phyloP scores from a whole-genome alignment of 2,797 vertebrate species.

The Trematomus bernacchii region DNA sequence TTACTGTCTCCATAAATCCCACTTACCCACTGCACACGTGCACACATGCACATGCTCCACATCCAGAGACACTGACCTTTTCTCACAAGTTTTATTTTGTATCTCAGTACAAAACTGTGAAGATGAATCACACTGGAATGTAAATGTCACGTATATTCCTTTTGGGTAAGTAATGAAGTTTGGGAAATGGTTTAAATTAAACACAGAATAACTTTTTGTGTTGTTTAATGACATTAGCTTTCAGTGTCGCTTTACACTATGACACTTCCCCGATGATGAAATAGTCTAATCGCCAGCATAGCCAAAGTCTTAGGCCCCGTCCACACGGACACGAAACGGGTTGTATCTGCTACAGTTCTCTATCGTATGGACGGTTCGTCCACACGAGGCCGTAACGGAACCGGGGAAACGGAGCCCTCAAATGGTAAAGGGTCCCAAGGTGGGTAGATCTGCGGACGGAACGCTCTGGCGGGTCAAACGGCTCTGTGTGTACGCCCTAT shows the following conservation, averaged over 20 bases:
- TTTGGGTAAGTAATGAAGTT: constrained; percentile 61
- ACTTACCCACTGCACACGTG: constrained; percentile 58
- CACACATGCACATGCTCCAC: constrained; percentile 39
- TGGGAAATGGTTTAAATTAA: constrained; percentile 21
- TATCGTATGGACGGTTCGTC: too few species aligned
- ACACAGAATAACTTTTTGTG: constrained; percentile 7
- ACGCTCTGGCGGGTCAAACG: too few species aligned
- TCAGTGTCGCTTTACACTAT: background rate
- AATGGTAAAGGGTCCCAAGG: too few species aligned
- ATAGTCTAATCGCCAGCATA: too few species aligned
- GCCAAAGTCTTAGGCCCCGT: too few species aligned
- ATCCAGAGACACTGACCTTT: constrained; percentile 72
- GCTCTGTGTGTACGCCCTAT: too few species aligned
- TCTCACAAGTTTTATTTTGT: constrained; percentile 48
- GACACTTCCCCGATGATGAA: background rate
- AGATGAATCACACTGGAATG: constrained; percentile 63
- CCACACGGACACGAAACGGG: too few species aligned
- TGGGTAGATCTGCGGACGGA: too few species aligned
- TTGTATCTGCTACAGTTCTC: too few species aligned
- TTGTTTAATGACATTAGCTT: constrained; percentile 1
- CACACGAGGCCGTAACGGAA: too few species aligned
- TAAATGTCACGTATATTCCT: constrained; percentile 69
- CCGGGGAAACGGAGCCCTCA: too few species aligned
- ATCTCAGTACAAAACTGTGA: constrained; percentile 41
- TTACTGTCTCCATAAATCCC: constrained; percentile 81